Evolutionary conservation across 2,797 vertebrate species (phyloP).

Genomic region (Diplodus sargus): DNA sequence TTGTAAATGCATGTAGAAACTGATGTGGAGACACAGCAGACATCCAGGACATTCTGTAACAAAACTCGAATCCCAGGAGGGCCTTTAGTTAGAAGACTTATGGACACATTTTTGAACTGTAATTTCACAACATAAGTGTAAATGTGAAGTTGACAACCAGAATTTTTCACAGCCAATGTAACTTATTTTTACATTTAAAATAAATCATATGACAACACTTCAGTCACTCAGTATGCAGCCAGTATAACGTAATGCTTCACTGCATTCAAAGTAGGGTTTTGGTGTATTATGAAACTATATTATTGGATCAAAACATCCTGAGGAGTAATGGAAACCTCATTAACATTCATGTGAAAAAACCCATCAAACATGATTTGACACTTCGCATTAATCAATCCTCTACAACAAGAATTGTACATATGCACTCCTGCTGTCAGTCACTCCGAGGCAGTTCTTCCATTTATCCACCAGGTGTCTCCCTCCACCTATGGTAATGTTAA

Average conservation of each 20-base stretch:
- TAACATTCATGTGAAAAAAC: conserved; percentile 40
- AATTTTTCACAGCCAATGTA: conserved; percentile 46
- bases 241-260: conserved; percentile 4
- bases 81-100: conserved; percentile 7
- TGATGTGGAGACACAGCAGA: not conserved
- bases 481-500: conserved; percentile 77
- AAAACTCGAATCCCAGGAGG: not conserved
- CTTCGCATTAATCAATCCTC: conserved; percentile 62
- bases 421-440: conserved; percentile 24
- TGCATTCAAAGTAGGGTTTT: conserved; percentile 54
- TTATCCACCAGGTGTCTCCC: conserved; percentile 74
- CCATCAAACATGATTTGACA: conserved; percentile 38
- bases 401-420: conserved; percentile 72
- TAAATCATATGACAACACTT: conserved; percentile 30
- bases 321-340: conserved; percentile 46
- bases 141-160: conserved; percentile 17
- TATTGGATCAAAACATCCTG: conserved; percentile 16
- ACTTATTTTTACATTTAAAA: conserved; percentile 46
- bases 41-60: not conserved
- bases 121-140: conserved; percentile 19
- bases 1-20: conserved; percentile 4
- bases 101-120: not conserved
- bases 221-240: conserved; percentile 23
- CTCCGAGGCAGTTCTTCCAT: conserved; percentile 54
- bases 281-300: conserved; percentile 54